These are phyloP conservation scores for Amphimedon queenslandica DNA, from an alignment of 37 sponge, comb jelly and placozoan species.

Conservation along the genomic window DNA sequence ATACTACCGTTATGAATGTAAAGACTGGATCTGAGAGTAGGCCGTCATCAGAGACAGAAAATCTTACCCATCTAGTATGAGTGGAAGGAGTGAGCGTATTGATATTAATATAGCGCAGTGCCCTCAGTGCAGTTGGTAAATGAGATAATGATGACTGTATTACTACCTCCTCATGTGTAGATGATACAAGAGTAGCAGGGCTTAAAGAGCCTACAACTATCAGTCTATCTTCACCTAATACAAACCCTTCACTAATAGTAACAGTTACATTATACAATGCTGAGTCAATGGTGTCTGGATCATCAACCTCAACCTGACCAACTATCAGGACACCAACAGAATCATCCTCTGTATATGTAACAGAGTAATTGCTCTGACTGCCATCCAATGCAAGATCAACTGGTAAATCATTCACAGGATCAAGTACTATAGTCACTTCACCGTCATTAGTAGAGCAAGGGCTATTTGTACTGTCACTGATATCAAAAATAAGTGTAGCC, in stretches of 20 bases:
- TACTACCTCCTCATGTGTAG: slow-evolving; percentile 4
- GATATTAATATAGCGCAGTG: slow-evolving; percentile 27
- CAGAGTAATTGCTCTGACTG: slow-evolving; percentile 21
- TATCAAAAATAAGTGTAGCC: slow-evolving; percentile 18
- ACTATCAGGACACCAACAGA: slow-evolving; percentile 17
- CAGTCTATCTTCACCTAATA: slow-evolving; percentile 29
- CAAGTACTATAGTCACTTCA: slow-evolving; percentile 49
- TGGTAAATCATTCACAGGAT: slow-evolving; percentile 51
- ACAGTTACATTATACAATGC: slow-evolving; percentile 13
- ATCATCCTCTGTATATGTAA: slow-evolving; percentile 38
- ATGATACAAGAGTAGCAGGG: not conserved
- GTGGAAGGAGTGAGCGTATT: slow-evolving; percentile 20
- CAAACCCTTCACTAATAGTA: slow-evolving; percentile 16
- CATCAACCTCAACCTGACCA: slow-evolving; percentile 30
- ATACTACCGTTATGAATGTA: slow-evolving; percentile 15
- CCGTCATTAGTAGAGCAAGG: slow-evolving; percentile 11
- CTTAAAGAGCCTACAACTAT: not conserved
- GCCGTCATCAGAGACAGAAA: slow-evolving; percentile 24
- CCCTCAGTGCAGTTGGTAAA: slow-evolving; percentile 19
- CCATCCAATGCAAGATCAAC: slow-evolving; percentile 41
- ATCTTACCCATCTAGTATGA: slow-evolving; percentile 13
- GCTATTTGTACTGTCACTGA: slow-evolving; percentile 10
- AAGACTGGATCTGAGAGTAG: slow-evolving; percentile 1
- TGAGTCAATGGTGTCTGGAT: slow-evolving; percentile 43
- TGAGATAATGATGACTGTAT: slow-evolving; percentile 3